Conservation (phyloP, 1,140 invertebrate genomes). For the Argopecten irradians region DNA sequence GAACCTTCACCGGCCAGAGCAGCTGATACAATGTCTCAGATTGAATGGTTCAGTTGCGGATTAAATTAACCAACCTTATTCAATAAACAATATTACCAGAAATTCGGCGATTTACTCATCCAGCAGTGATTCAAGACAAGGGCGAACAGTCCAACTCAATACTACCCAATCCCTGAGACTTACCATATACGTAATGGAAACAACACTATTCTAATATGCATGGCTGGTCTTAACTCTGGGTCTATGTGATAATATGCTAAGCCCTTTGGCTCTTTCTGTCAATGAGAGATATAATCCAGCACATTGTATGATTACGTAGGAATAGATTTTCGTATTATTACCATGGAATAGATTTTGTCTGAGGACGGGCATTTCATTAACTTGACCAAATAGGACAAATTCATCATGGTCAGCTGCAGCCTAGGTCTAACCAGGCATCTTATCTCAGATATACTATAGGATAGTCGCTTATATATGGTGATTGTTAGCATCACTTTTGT, state of each 20-base stretch:
- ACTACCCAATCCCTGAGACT: neutral
- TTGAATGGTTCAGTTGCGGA: neutral
- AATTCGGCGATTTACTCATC: neutral
- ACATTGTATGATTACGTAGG: neutral
- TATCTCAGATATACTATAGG: neutral
- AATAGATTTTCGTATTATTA: neutral
- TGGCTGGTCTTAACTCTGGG: neutral
- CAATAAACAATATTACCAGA: neutral
- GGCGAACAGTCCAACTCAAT: neutral
- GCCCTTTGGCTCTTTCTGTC: conserved; percentile 13
- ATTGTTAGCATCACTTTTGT: neutral
- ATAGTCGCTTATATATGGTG: neutral
- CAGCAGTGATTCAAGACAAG: neutral
- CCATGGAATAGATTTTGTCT: neutral
- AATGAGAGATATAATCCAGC: neutral
- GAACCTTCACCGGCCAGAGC: neutral
- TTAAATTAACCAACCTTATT: neutral
- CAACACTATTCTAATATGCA: neutral
- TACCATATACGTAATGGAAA: neutral
- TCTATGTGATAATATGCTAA: conserved; percentile 18
- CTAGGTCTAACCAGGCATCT: neutral
- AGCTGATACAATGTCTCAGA: neutral
- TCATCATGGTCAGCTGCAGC: neutral
- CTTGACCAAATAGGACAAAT: conserved; percentile 9
- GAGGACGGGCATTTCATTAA: neutral